Evolutionary conservation across 1,140 invertebrate species (phyloP).

Genomic region (Lerema accius): DNA sequence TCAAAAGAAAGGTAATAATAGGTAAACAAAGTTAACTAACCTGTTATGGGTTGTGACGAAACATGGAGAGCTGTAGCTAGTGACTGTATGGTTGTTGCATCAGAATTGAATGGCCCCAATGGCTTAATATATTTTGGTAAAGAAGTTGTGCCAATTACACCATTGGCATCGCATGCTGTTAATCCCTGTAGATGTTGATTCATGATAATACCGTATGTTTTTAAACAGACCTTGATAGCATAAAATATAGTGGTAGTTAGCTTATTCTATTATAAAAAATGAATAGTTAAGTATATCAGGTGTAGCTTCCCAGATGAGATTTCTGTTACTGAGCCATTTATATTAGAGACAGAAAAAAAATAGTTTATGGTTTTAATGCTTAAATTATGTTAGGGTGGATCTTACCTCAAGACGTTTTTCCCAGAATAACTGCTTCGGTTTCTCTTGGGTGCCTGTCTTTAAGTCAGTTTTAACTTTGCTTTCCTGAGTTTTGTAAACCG

Average conservation of each 20-base stretch:
- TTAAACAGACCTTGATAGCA: too few relatives aligned
- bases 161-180: slow-evolving; percentile 92
- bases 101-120: slow-evolving; percentile 95
- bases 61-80: slow-evolving; percentile 94
- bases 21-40: too few relatives aligned
- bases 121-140: slow-evolving; percentile 94
- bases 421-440: slow-evolving; percentile 98
- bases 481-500: slow-evolving; percentile 95
- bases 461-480: slow-evolving; percentile 94
- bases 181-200: slow-evolving; percentile 88
- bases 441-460: slow-evolving; percentile 95
- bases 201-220: too few relatives aligned
- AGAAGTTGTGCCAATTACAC: slow-evolving; percentile 91
- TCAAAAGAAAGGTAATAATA: too few relatives aligned
- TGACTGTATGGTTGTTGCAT: slow-evolving; percentile 96
- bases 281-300: too few relatives aligned
- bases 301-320: too few relatives aligned
- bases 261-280: slow-evolving; percentile 21
- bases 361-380: too few relatives aligned
- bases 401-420: slow-evolving; percentile 96
- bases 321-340: too few relatives aligned
- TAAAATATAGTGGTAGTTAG: too few relatives aligned
- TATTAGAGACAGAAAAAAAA: too few relatives aligned
- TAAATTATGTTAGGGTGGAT: too few relatives aligned
- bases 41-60: slow-evolving; percentile 92